phyloP scores from a whole-genome alignment of 2,113 vertebrate genomes.

The Malaclemys terrapin region DNA sequence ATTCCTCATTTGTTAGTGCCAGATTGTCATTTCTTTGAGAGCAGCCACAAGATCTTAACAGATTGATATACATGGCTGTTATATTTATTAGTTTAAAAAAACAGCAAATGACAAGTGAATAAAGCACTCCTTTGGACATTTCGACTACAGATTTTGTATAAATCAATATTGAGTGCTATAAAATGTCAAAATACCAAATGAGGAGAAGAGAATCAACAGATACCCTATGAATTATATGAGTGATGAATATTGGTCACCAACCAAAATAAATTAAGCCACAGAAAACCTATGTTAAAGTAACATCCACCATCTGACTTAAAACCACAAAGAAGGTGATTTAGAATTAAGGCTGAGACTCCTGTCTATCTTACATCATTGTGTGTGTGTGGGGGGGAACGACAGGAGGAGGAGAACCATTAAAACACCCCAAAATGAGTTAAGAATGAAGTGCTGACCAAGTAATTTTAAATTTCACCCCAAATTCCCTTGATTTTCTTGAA shows the following conservation, averaged over 20 bases:
- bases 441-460: constrained; percentile 60
- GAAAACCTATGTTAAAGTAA: constrained; percentile 56
- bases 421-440: constrained; percentile 39
- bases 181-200: constrained; percentile 95
- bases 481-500: constrained; percentile 8
- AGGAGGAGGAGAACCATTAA: constrained; percentile 3
- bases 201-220: constrained; percentile 89
- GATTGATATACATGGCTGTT: constrained; percentile 51
- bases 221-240: constrained; percentile 87
- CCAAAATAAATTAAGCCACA: constrained; percentile 87
- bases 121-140: constrained; percentile 86
- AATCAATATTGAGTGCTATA: constrained; percentile 91
- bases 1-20: constrained; percentile 68
- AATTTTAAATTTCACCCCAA: constrained; percentile 35
- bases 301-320: constrained; percentile 60
- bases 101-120: constrained; percentile 91
- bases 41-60: constrained; percentile 59
- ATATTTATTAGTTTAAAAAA: constrained; percentile 89
- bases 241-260: constrained; percentile 90
- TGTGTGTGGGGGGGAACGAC: neutral
- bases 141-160: constrained; percentile 86
- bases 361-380: neutral
- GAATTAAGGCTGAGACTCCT: constrained; percentile 37
- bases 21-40: constrained; percentile 66
- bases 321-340: constrained; percentile 52